Evolutionary conservation across 2,888 invertebrate genomes (phyloP).

Genomic region (Habroteleia sp.): DNA sequence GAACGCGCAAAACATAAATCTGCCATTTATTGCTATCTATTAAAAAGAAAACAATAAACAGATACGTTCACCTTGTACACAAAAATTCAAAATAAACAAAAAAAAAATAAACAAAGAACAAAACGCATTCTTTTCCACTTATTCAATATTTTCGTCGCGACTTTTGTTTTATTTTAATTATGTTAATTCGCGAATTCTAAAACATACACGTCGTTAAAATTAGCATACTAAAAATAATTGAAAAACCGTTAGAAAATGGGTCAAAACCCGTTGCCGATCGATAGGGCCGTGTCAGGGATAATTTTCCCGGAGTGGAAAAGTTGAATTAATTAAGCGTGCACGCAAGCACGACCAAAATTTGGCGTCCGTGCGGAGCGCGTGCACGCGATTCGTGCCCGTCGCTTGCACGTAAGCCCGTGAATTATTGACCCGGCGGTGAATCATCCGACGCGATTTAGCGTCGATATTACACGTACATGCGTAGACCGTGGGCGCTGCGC

Average conservation of each 20-base stretch:
- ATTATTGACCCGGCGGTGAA: conserved; percentile 58
- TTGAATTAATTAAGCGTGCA: conserved; percentile 36
- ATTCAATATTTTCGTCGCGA: too few relatives aligned
- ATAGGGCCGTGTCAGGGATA: neutral
- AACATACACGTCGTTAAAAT: too few relatives aligned
- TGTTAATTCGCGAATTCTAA: too few relatives aligned
- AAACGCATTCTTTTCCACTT: too few relatives aligned
- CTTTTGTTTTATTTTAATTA: too few relatives aligned
- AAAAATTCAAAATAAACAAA: too few relatives aligned
- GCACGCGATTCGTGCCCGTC: conserved; percentile 31
- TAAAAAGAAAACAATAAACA: too few relatives aligned
- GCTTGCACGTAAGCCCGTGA: conserved; percentile 28
- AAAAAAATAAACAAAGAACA: too few relatives aligned
- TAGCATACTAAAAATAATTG: too few relatives aligned
- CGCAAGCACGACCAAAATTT: conserved; percentile 40
- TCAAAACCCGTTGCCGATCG: conserved; percentile 10
- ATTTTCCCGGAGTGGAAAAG: conserved; percentile 13
- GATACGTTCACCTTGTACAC: too few relatives aligned
- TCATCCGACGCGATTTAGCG: conserved; percentile 53
- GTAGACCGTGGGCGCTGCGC: conserved; percentile 5
- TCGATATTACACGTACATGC: conserved; percentile 41
- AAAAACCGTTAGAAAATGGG: conserved; percentile 20
- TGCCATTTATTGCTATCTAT: too few relatives aligned
- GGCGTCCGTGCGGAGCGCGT: conserved; percentile 17
- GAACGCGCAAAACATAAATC: too few relatives aligned